Percentiles rank a stretch among this genome's conserved stretches.
Evolutionary conservation across 2,797 vertebrate species (phyloP).

Genomic region (Adelosebastes latens): DNA sequence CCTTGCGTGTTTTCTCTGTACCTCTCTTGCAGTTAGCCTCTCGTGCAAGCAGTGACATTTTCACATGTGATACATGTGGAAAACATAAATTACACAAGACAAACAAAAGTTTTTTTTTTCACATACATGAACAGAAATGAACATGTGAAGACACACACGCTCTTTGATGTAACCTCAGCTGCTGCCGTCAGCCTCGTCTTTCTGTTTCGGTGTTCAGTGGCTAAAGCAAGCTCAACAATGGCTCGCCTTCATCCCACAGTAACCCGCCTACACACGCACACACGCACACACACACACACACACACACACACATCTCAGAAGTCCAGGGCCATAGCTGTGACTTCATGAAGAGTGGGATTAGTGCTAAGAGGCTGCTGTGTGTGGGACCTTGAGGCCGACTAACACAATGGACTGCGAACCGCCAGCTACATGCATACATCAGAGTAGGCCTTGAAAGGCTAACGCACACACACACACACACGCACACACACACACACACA

Average conservation of each 20-base stretch:
- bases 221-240: conserved; percentile 64
- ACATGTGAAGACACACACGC: background rate
- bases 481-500: background rate
- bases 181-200: conserved; percentile 42
- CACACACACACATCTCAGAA: conserved; percentile 14
- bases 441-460: conserved; percentile 25
- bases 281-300: conserved; percentile 6
- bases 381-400: conserved; percentile 36
- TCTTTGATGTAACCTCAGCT: conserved; percentile 56
- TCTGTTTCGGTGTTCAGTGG: conserved; percentile 46
- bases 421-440: conserved; percentile 37
- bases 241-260: conserved; percentile 63
- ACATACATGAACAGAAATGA: background rate
- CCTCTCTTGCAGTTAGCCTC: conserved; percentile 4
- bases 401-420: conserved; percentile 48
- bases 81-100: conserved; percentile 35
- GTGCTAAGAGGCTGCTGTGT: conserved; percentile 39
- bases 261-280: conserved; percentile 24
- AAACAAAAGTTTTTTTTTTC: conserved; percentile 14
- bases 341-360: conserved; percentile 71
- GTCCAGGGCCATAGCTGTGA: conserved; percentile 46
- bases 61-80: conserved; percentile 22
- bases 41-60: conserved; percentile 6
- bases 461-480: background rate
- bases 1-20: conserved; percentile 33